Percentiles rank a stretch among this genome's conserved stretches.
Conservation (phyloP, 2,888 invertebrate species). For the Cataglyphis cursor region DNA sequence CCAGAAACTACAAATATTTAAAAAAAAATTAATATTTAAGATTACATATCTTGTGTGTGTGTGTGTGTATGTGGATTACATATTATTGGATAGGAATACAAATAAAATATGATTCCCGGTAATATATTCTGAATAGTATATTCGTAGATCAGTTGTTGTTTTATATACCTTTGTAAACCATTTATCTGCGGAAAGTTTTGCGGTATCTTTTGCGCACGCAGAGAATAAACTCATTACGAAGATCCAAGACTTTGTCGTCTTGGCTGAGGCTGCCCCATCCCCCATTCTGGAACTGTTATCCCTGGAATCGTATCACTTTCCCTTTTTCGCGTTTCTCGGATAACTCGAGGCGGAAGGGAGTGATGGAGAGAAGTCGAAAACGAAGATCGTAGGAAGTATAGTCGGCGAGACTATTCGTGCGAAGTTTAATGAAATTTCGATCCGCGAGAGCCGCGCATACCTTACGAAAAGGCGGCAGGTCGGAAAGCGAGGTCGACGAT, state of each 20-base stretch:
- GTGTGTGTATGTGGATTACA: too few relatives aligned
- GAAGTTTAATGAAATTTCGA: constrained; percentile 74
- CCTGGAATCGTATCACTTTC: constrained; percentile 31
- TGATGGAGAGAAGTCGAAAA: constrained; percentile 10
- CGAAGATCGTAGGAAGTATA: constrained; percentile 20
- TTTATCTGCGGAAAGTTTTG: constrained; percentile 18
- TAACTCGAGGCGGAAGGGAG: constrained; percentile 1
- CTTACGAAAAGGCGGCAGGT: constrained; percentile 20
- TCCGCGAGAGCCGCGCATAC: constrained; percentile 50
- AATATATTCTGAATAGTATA: background rate
- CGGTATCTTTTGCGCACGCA: background rate
- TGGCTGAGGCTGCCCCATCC: background rate
- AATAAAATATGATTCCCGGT: background rate
- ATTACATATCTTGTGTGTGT: background rate
- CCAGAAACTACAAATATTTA: background rate
- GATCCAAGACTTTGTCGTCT: constrained; percentile 18
- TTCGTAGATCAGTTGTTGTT: background rate
- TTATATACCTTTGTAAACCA: constrained; percentile 26
- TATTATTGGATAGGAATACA: background rate
- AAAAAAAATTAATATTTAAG: background rate
- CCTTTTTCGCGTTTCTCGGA: constrained; percentile 25
- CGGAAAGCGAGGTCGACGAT: constrained; percentile 38
- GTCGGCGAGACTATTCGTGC: constrained; percentile 27
- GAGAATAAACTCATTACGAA: constrained; percentile 28
- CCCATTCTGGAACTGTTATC: constrained; percentile 8